These are phyloP conservation scores for Erythrolamprus reginae DNA, from an alignment of 2,113 vertebrate species.

Conservation along the genomic window DNA sequence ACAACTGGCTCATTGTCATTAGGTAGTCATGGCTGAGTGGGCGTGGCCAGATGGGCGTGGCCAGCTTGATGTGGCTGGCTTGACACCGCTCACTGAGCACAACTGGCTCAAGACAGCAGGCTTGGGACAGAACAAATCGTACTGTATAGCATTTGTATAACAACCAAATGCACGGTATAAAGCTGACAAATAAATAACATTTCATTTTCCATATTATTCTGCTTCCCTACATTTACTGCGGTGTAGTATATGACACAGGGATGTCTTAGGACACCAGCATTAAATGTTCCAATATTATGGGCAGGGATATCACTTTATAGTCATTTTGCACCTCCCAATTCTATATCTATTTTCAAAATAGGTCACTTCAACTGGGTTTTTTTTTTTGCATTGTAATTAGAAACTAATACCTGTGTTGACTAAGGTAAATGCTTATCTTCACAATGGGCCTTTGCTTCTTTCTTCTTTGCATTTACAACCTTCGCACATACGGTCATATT, in stretches of 20 bases:
- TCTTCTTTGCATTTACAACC: constrained; percentile 1
- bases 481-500: neutral
- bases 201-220: neutral
- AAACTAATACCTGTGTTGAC: neutral
- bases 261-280: neutral
- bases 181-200: neutral
- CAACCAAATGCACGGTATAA: neutral
- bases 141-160: too few species aligned
- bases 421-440: neutral
- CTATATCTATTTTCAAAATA: neutral
- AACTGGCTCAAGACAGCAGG: too few species aligned
- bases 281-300: neutral
- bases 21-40: too few species aligned
- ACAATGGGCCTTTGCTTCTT: neutral
- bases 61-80: too few species aligned
- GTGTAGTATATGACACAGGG: neutral
- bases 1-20: too few species aligned
- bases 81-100: too few species aligned
- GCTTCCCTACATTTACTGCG: neutral
- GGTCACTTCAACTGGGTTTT: neutral
- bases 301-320: neutral
- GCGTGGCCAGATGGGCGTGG: accelerated
- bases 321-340: neutral
- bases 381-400: neutral
- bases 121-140: too few species aligned